Evolutionary conservation across 2,888 invertebrate species (phyloP), one percentile per base, ranked within the genome.

Genomic region (Drosophila robusta): DNA sequence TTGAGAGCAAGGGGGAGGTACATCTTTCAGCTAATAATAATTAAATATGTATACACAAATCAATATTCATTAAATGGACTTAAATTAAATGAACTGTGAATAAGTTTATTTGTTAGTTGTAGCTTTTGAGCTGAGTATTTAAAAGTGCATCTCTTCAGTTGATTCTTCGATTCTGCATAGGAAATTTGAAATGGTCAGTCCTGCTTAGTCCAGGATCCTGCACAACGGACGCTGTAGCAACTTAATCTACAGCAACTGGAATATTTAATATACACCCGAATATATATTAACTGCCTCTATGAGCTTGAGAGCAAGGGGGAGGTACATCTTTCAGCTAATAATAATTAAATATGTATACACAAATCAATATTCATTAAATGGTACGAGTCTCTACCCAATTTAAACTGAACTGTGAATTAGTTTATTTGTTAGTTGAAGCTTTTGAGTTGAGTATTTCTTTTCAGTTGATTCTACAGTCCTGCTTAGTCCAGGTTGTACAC

Each of bases 401-500:
- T 34, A 34, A 2, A 12, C 34, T 34, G 2, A n/a, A 36, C 2
- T n/a, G 4, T 26, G 8, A 29, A 14, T 57, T 38, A 36, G 24
- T 26, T 38, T 58, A 29, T 29, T 29, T 29, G 26, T 8, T 8
- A 26, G 2, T 8, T 26, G n/a, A n/a, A n/a, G n/a, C n/a, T n/a
- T n/a, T n/a, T n/a, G n/a, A n/a, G n/a, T n/a, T n/a, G n/a, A n/a
- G n/a, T n/a, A n/a, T n/a, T n/a, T n/a, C n/a, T n/a, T n/a, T n/a
- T n/a, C n/a, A n/a, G n/a, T n/a, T n/a, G n/a, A n/a, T n/a, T n/a
- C n/a, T n/a, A n/a, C n/a, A n/a, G 18, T 18, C 18, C 18, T 2
- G 3, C 22, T 22, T 45, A 91, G 32, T 91, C 76, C 60, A 91
- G 73, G 55, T 90, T 89, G 68, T 91, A 91, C 7, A 85, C 84